Conservation (phyloP, 2,113 vertebrate species). For the Etia nguti region DNA sequence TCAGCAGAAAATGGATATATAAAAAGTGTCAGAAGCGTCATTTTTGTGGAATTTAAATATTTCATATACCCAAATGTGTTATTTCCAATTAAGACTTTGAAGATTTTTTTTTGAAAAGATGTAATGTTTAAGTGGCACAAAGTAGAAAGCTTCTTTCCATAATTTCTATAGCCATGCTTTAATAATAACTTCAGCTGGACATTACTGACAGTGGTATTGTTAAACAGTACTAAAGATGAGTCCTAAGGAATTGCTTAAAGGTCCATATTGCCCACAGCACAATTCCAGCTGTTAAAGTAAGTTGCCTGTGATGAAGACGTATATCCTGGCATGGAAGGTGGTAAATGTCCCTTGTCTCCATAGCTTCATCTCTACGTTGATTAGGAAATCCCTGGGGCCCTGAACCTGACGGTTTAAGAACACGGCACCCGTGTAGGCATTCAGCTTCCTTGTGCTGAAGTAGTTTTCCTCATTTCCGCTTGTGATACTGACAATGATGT, state of each 20-base stretch:
- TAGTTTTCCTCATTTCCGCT: conserved; percentile 85
- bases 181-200: neutral
- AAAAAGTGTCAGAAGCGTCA: neutral
- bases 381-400: conserved; percentile 81
- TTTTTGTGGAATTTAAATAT: neutral
- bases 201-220: neutral
- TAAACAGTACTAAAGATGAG: conserved; percentile 12
- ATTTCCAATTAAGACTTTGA: neutral
- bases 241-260: neutral
- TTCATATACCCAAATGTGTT: neutral
- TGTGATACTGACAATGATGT: conserved; percentile 83
- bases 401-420: conserved; percentile 81
- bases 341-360: conserved; percentile 90
- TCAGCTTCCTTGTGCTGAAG: conserved; percentile 86
- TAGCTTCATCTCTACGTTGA: conserved; percentile 91
- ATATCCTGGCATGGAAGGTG: conserved; percentile 88
- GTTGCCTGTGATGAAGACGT: conserved; percentile 86
- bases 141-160: neutral
- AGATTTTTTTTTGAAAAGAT: neutral
- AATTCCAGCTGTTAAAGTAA: conserved; percentile 56
- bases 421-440: conserved; percentile 86
- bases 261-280: neutral
- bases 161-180: neutral
- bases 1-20: neutral
- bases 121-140: neutral